A percentile compares a stretch with the other conserved stretches of the same genome.
Conservation (phyloP, 2,113 vertebrate species). For the Irena cyanogastra region DNA sequence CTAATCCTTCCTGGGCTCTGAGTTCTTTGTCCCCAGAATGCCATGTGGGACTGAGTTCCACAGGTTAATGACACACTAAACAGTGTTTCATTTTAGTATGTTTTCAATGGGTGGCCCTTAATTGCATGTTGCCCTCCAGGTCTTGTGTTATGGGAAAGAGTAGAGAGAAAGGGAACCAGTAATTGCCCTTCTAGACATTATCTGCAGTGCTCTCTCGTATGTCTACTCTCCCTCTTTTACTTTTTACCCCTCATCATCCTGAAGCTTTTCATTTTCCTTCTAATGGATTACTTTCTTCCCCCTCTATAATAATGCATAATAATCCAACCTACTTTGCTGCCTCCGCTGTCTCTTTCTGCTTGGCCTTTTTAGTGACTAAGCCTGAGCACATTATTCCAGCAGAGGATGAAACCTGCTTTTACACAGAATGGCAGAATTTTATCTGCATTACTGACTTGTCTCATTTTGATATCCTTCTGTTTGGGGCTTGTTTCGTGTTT, state of each 20-base stretch:
- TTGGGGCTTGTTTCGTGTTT: not conserved
- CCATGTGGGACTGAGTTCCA: conserved; percentile 34
- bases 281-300: conserved; percentile 24
- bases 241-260: conserved; percentile 11
- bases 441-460: not conserved
- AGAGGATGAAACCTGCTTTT: conserved; percentile 8
- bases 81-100: conserved; percentile 4
- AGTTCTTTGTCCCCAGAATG: conserved; percentile 36
- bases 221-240: not conserved
- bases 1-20: conserved; percentile 20
- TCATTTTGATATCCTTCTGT: not conserved
- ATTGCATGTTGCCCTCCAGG: conserved; percentile 36
- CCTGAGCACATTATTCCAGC: not conserved
- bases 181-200: conserved; percentile 41
- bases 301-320: not conserved
- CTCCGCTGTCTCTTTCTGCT: not conserved
- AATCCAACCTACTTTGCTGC: not conserved
- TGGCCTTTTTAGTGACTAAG: conserved; percentile 24
- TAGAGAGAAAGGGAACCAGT: conserved; percentile 11
- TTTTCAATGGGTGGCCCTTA: conserved; percentile 48
- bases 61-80: conserved; percentile 49
- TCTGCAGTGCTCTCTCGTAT: not conserved
- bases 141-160: conserved; percentile 15
- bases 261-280: conserved; percentile 29
- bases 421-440: not conserved